Conservation (phyloP, 37 sponge, comb jelly and placozoan genomes). For the Ephydatia muelleri region DNA sequence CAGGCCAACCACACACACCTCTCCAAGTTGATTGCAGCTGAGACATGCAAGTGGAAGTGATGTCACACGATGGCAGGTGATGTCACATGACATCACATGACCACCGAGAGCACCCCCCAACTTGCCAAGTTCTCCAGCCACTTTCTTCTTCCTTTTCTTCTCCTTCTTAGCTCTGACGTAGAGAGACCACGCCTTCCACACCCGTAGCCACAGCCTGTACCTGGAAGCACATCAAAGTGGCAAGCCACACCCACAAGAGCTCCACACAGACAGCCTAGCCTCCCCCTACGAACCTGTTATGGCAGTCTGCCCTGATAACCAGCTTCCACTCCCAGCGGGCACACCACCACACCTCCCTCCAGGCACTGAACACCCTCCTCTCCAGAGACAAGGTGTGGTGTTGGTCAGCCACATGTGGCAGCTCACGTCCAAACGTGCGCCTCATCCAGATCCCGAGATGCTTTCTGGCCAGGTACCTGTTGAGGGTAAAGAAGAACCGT, state of each 20-base stretch:
- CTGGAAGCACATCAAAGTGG: conserved; percentile 4
- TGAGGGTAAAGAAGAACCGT: background rate
- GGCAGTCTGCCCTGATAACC: conserved; percentile 77
- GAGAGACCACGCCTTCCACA: conserved; percentile 58
- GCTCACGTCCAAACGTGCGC: conserved; percentile 49
- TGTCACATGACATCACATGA: background rate
- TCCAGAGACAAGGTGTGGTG: conserved; percentile 12
- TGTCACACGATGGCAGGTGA: too few relatives aligned
- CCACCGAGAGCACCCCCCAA: background rate
- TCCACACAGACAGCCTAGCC: too few relatives aligned
- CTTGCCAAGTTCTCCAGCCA: conserved; percentile 1
- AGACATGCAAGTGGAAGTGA: background rate
- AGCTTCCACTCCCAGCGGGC: conserved; percentile 76
- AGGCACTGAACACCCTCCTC: conserved; percentile 30
- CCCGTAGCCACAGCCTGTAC: conserved; percentile 62
- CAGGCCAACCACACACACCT: conserved; percentile 37
- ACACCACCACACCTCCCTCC: conserved; percentile 64
- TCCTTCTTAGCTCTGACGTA: conserved; percentile 4
- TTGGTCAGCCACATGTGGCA: conserved; percentile 34
- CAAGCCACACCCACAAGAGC: background rate
- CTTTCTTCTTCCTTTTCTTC: conserved; percentile 9
- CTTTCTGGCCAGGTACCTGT: conserved; percentile 44
- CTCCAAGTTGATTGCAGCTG: background rate
- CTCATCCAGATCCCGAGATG: conserved; percentile 37
- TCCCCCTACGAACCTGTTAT: conserved; percentile 42